Evolutionary conservation across 2,888 invertebrate species (phyloP).

Genomic region (Cordilura impudica): DNA sequence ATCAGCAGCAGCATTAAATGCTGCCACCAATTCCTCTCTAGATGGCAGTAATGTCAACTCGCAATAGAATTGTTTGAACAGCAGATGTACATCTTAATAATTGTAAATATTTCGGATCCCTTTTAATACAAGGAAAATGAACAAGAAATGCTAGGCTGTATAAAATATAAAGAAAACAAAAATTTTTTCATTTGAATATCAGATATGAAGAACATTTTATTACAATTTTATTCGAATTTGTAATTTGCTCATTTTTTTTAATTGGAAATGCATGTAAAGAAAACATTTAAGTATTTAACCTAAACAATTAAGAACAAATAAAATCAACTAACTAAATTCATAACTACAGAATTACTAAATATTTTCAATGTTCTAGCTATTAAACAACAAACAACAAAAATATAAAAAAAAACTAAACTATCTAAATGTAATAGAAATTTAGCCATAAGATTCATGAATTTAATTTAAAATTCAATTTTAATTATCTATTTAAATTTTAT

Average conservation of each 20-base stretch:
- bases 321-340: background rate
- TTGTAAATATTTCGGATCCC: constrained; percentile 36
- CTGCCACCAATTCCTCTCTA: constrained; percentile 58
- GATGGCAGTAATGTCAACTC: constrained; percentile 27
- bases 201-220: too few species aligned
- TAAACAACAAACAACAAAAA: background rate
- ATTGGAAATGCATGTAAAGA: background rate
- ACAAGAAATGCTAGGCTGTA: background rate
- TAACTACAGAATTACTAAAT: background rate
- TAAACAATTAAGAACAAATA: background rate
- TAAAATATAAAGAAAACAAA: background rate
- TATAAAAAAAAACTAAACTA: background rate
- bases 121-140: background rate
- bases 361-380: background rate
- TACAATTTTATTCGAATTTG: too few species aligned
- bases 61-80: constrained; percentile 7
- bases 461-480: background rate
- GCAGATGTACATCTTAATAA: background rate
- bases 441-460: background rate
- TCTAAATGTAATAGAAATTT: background rate
- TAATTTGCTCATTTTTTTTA: too few species aligned
- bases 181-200: background rate
- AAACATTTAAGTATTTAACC: background rate
- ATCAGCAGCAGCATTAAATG: constrained; percentile 61
- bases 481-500: background rate